Base-by-base conservation (phyloP, 2,797 vertebrate genomes). In the Galaxias olidus region DNA sequence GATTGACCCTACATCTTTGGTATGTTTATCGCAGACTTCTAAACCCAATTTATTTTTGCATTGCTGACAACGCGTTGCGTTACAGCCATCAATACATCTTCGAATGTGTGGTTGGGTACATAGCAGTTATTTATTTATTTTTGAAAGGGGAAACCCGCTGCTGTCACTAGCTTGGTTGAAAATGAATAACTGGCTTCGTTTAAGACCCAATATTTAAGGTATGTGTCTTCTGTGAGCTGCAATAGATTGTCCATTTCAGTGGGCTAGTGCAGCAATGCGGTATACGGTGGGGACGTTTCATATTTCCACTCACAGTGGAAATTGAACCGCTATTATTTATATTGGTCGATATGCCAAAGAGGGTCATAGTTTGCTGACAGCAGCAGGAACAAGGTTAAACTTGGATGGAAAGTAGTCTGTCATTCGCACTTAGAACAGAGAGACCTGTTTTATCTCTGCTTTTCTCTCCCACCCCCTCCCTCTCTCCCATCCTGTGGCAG, bases 351-450 rank as follows among this genome's bases (percentile, higher is more conserved):
- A 78, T 74, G 84, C 84, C 84, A 78, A 61, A 58, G 76, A 11
- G 46, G 79, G 83, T 86, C 78, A 69, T 13, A 75, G 71, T 76
- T 71, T 84, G 87, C 84, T 86, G 86, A 89, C 83, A 75, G 74
- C 76, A 69, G 84, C 83, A 78, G 67, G 71, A 75, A 71, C 84
- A 88, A 88, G 87, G 85, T 86, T 81, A 81, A 75, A 78, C 61
- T 68, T 61, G 68, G 75, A 59, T 66, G 65, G 57, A n/a, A 10
- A 63, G 71, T 57, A 61, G 68, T 19, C 69, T 80, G 71, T 77
- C 78, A 74, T 4, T 74, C 61, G 77, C 80, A 78, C 74, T 72
- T 30, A 79, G 30, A 55, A 30, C 20, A 40, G 49, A n/a, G 49
- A n/a, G 12, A 20, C 7, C 53, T 13, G 19, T 13, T 13, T 20